Percentiles rank a stretch among this genome's conserved stretches.
Conservation (phyloP, 2,888 invertebrate species). For the Euclidia mi region DNA sequence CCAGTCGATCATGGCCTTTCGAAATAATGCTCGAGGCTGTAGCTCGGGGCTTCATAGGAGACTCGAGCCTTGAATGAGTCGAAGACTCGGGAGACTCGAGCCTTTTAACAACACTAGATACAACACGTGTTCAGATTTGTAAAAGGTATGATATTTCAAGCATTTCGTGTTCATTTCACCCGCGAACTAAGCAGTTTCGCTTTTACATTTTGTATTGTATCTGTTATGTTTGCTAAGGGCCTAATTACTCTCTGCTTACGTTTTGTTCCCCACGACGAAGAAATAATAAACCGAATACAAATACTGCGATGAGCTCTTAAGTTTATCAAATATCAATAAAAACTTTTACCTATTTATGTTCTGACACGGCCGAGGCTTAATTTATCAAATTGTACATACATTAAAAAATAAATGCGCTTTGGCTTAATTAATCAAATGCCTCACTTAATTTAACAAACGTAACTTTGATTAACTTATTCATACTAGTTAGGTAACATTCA, state of each 20-base stretch:
- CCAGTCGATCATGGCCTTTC: no score
- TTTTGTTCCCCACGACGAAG: slow-evolving; percentile 65
- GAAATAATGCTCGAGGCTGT: no score
- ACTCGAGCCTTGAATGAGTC: no score
- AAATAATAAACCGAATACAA: slow-evolving; percentile 67
- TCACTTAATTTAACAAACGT: slow-evolving; percentile 16
- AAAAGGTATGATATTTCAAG: no score
- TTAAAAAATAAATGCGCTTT: neutral
- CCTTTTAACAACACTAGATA: no score
- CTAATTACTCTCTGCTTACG: slow-evolving; percentile 72
- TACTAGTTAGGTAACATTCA: slow-evolving; percentile 31
- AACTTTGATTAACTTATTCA: slow-evolving; percentile 4
- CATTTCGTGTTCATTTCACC: slow-evolving; percentile 56
- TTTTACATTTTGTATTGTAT: slow-evolving; percentile 56
- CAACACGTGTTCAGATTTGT: slow-evolving; percentile 27
- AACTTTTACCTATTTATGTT: slow-evolving; percentile 16
- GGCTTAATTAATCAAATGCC: neutral
- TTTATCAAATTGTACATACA: neutral
- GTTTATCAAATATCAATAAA: slow-evolving; percentile 57
- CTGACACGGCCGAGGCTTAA: neutral
- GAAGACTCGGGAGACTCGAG: no score
- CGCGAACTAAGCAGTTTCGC: slow-evolving; percentile 56
- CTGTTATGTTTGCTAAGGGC: slow-evolving; percentile 70
- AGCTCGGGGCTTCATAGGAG: no score
- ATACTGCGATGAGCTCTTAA: slow-evolving; percentile 60